Evolutionary conservation across 2,797 vertebrate genomes (phyloP), one percentile per base, ranked within the genome.

Genomic region (Sternarchorhynchus goeldii): DNA sequence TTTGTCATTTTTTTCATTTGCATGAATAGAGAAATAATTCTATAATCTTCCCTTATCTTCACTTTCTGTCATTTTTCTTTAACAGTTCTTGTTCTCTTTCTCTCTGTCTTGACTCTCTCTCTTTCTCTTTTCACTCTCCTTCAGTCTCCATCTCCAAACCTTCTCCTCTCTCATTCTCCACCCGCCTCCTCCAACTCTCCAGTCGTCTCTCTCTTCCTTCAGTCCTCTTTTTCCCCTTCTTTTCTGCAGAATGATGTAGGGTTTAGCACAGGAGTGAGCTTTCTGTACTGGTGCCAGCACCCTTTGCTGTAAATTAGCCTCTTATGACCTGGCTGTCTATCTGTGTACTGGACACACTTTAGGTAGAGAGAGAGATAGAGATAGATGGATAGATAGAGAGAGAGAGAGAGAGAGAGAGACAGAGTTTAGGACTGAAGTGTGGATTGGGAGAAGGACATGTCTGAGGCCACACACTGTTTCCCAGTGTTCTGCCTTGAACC

Each of bases 221-320:
- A 62, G n/a, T 36, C 58, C 57, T 69, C n/a, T 12, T 77, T 77
- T 16, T n/a, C 25, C 36, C 12, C 36, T 25, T 59, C 64, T 71
- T 20, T 21, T 32, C n/a, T 53, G 31, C 20, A 67, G 29, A 63
- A 59, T 53, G 18, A 10, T 76, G 60, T 65, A 71, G 67, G 41
- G 10, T 50, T 31, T 36, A 50, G 62, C 57, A 41, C 29, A 32
- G 31, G 39, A 50, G 70, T 36, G 65, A 73, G n/a, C 6, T 12
- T 41, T 62, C 14, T 76, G 6, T 57, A 50, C 7, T 20, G 14
- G 29, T 63, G 36, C 50, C 66, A 69, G 36, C 32, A 58, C 69
- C 53, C 50, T 75, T 50, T 79, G 78, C 71, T 68, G 41, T 72
- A 81, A 79, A 73, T 78, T 76, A 66, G 25, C 36, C 41, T 76